Percentiles rank a stretch among this genome's conserved stretches.
Conservation (phyloP, 2,797 vertebrate genomes). For the Scomberomorus guttatus region DNA sequence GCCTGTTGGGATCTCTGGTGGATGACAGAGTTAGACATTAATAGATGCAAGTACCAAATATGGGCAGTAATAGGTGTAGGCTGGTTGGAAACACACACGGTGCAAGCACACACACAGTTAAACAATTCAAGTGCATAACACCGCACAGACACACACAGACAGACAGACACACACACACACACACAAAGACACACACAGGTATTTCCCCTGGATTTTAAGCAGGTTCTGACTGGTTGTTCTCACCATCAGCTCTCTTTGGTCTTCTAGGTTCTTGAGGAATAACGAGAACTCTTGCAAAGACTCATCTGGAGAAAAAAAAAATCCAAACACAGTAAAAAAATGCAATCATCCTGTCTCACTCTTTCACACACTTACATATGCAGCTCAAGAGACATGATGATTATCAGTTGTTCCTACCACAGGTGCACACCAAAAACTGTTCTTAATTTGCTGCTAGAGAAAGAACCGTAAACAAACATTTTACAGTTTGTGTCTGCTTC, state of each 20-base stretch:
- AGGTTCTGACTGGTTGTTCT: slow-evolving; percentile 77
- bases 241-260: slow-evolving; percentile 98
- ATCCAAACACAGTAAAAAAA: slow-evolving; percentile 67
- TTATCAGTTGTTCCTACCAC: slow-evolving; percentile 34
- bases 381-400: slow-evolving; percentile 24
- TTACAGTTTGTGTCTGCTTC: slow-evolving; percentile 31
- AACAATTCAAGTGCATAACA: slow-evolving; percentile 9
- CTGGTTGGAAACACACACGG: slow-evolving; percentile 29
- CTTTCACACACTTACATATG: background rate
- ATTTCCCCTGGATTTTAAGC: slow-evolving; percentile 45
- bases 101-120: slow-evolving; percentile 22
- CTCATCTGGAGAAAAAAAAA: slow-evolving; percentile 87
- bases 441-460: slow-evolving; percentile 46
- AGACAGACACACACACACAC: background rate
- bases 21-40: slow-evolving; percentile 55
- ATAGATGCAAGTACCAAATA: slow-evolving; percentile 57
- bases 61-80: slow-evolving; percentile 45
- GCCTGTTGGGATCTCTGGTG: slow-evolving; percentile 43
- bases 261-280: slow-evolving; percentile 96
- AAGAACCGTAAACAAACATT: slow-evolving; percentile 63
- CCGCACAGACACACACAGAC: background rate
- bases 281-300: slow-evolving; percentile 95
- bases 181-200: slow-evolving; percentile 33
- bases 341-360: background rate
- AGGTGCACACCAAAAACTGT: slow-evolving; percentile 31